A percentile compares a stretch with the other conserved stretches of the same genome.
Conservation (phyloP, 2,888 invertebrate genomes). For the Congeria kusceri region DNA sequence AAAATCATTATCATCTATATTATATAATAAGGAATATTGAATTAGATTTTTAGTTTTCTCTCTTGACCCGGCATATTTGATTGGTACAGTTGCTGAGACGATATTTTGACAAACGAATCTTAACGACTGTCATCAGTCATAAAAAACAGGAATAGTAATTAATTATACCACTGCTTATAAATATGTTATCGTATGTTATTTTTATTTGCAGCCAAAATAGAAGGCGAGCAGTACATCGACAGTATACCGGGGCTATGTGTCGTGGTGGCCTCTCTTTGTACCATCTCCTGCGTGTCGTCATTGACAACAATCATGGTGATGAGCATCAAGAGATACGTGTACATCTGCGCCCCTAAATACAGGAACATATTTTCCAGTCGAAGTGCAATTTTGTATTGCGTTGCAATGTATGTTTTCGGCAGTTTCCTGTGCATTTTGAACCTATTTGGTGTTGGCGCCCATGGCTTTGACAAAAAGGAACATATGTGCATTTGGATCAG, state of each 20-base stretch:
- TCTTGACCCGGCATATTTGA: too few species aligned
- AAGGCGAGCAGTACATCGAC: conserved; percentile 72
- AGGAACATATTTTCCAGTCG: conserved; percentile 62
- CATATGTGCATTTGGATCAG: conserved; percentile 77
- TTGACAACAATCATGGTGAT: conserved; percentile 73
- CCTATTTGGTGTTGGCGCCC: conserved; percentile 68
- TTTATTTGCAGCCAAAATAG: conserved; percentile 71
- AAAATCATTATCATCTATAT: too few species aligned
- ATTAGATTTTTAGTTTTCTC: too few species aligned
- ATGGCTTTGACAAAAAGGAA: conserved; percentile 71
- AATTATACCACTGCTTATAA: too few species aligned
- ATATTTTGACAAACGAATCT: too few species aligned
- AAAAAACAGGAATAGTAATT: too few species aligned
- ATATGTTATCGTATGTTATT: too few species aligned
- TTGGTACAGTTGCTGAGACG: too few species aligned
- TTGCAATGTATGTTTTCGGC: conserved; percentile 63
- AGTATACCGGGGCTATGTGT: conserved; percentile 69
- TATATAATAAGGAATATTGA: too few species aligned
- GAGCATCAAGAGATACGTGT: conserved; percentile 75
- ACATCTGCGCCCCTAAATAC: conserved; percentile 70
- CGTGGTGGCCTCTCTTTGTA: conserved; percentile 71
- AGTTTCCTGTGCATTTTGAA: conserved; percentile 66
- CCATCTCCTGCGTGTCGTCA: conserved; percentile 75
- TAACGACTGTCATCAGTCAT: too few species aligned
- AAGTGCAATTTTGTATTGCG: conserved; percentile 65